These are phyloP conservation scores for Pararge aegeria DNA, from an alignment of 1,140 invertebrate species.

Conservation along the genomic window DNA sequence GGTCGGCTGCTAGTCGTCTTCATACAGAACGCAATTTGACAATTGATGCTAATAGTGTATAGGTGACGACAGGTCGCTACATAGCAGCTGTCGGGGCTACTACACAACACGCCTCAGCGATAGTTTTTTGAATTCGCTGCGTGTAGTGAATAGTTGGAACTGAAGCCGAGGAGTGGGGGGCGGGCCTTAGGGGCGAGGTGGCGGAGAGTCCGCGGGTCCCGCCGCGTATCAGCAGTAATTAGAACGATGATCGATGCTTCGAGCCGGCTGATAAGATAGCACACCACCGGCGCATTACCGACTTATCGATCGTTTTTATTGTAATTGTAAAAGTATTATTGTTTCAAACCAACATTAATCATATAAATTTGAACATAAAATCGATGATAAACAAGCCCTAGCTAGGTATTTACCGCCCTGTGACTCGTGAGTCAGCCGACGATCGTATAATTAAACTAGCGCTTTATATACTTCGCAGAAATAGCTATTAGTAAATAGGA, in stretches of 20 bases:
- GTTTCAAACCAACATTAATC: constrained; percentile 20
- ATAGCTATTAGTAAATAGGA: background rate
- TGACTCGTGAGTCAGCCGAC: background rate
- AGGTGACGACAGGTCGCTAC: too few species aligned
- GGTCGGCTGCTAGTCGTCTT: too few species aligned
- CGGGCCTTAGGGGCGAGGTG: background rate
- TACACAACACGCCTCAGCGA: too few species aligned
- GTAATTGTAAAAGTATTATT: constrained; percentile 51
- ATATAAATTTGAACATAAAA: constrained; percentile 12
- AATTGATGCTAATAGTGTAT: too few species aligned
- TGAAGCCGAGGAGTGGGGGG: too few species aligned
- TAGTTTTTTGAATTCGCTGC: too few species aligned
- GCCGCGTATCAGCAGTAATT: constrained; percentile 42
- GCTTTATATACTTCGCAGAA: background rate
- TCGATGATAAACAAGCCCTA: background rate
- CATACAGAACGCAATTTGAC: too few species aligned
- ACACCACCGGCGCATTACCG: constrained; percentile 36
- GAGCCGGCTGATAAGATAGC: constrained; percentile 65
- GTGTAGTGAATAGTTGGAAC: too few species aligned
- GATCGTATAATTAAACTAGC: background rate
- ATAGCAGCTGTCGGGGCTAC: too few species aligned
- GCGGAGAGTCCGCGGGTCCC: background rate
- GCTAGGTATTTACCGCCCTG: background rate
- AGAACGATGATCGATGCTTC: constrained; percentile 71
- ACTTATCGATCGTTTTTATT: constrained; percentile 61